Conservation (phyloP, 2,797 vertebrate species). For the Vireo griseus region DNA sequence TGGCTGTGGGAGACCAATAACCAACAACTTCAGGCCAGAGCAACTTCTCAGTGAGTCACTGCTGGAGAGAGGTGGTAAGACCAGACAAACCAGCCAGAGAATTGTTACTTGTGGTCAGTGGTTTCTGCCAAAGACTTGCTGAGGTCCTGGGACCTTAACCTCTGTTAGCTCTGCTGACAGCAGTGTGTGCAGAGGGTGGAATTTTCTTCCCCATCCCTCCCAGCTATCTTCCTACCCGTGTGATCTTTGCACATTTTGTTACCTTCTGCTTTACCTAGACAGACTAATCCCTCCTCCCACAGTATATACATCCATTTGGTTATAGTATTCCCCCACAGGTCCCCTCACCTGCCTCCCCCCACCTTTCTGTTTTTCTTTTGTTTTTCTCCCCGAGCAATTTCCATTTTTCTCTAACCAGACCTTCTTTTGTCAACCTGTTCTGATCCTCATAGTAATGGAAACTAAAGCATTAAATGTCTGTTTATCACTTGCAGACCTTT, state of each 20-base stretch:
- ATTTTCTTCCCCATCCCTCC: not conserved
- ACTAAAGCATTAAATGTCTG: not conserved
- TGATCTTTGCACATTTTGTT: not conserved
- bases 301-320: not conserved
- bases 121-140: not conserved
- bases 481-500: not conserved
- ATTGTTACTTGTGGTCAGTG: not conserved
- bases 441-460: not conserved
- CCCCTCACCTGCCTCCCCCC: accelerated
- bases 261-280: not conserved
- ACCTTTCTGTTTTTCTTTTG: not conserved
- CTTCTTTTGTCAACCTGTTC: not conserved
- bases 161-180: not conserved
- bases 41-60: not conserved
- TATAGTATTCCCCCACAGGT: not conserved
- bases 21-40: not conserved
- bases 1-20: not conserved
- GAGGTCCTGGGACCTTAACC: not conserved
- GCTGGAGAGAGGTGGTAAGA: not conserved
- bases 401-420: not conserved
- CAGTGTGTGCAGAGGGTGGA: not conserved
- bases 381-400: not conserved
- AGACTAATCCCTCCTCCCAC: not conserved
- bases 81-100: not conserved
- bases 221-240: accelerated